Evolutionary conservation across 2,113 vertebrate genomes (phyloP).

Genomic region (Siniperca knerii): DNA sequence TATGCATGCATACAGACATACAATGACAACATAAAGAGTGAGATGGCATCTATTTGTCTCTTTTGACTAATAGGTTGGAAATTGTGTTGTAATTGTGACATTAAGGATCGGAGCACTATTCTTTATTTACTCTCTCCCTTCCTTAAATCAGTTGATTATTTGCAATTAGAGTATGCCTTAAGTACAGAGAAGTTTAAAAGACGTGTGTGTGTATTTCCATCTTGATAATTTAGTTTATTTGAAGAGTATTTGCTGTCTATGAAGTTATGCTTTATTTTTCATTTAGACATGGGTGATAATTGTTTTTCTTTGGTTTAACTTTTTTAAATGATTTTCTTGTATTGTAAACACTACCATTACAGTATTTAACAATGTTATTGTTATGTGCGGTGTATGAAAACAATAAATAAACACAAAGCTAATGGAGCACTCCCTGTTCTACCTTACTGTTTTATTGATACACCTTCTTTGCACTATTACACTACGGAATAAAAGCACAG

Average conservation of each 20-base stretch:
- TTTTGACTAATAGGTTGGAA: slow-evolving; percentile 28
- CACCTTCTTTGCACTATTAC: background rate
- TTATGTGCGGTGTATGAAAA: slow-evolving; percentile 81
- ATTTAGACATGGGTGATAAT: slow-evolving; percentile 57
- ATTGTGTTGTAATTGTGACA: slow-evolving; percentile 33
- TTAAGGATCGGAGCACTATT: slow-evolving; percentile 43
- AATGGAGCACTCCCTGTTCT: slow-evolving; percentile 33
- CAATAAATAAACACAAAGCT: slow-evolving; percentile 81
- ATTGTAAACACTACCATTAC: slow-evolving; percentile 78
- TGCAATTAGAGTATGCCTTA: slow-evolving; percentile 81
- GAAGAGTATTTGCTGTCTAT: slow-evolving; percentile 52
- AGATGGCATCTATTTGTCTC: slow-evolving; percentile 10
- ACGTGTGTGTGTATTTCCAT: slow-evolving; percentile 65
- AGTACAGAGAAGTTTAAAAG: slow-evolving; percentile 71
- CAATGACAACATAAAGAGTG: slow-evolving; percentile 38
- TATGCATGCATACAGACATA: slow-evolving; percentile 47
- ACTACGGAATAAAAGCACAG: background rate
- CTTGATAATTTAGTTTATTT: slow-evolving; percentile 48
- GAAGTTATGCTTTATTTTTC: slow-evolving; percentile 32
- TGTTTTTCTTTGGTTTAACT: slow-evolving; percentile 49
- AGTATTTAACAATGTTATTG: slow-evolving; percentile 83
- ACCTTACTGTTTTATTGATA: background rate
- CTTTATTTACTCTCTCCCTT: slow-evolving; percentile 40
- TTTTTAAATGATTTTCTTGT: slow-evolving; percentile 66
- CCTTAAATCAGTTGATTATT: slow-evolving; percentile 65